These are phyloP conservation scores for Parnassius orleans DNA, from an alignment of 2,888 invertebrate genomes.

Conservation along the genomic window DNA sequence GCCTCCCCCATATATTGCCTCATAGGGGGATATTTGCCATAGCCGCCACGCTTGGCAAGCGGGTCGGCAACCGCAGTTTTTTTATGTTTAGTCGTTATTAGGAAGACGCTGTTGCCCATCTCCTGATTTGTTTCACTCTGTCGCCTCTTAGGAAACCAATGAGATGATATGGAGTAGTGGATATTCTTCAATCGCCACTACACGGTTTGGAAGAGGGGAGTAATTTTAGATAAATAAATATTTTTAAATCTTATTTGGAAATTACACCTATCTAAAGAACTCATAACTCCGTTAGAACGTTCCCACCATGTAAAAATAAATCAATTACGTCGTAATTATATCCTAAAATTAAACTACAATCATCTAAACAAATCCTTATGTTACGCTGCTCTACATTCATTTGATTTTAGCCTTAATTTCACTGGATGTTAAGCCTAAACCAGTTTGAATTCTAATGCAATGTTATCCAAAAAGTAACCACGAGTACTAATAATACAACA, in stretches of 20 bases:
- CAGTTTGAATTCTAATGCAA: conserved; percentile 2
- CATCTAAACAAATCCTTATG: conserved; percentile 33
- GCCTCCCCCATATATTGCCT: no score
- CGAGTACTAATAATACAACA: conserved; percentile 39
- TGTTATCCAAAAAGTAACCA: conserved; percentile 31
- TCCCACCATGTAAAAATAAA: conserved; percentile 54
- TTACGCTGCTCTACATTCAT: conserved; percentile 10
- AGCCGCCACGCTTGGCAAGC: no score
- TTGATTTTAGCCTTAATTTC: not conserved
- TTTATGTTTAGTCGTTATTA: no score
- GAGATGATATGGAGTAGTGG: no score
- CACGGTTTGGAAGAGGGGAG: no score
- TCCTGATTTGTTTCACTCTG: no score
- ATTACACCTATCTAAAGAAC: not conserved
- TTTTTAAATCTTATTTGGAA: not conserved
- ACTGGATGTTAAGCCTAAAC: conserved; percentile 11
- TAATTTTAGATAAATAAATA: no score
- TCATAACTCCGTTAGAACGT: conserved; percentile 31
- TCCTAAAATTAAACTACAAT: conserved; percentile 33
- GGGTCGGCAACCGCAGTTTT: no score
- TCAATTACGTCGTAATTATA: conserved; percentile 39
- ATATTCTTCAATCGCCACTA: no score
- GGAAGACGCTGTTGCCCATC: no score
- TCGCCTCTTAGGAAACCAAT: no score
- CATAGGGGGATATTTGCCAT: no score